Evolutionary conservation across 2,888 invertebrate species (phyloP), one percentile per base, ranked within the genome.

Genomic region (Beris chalybata): DNA sequence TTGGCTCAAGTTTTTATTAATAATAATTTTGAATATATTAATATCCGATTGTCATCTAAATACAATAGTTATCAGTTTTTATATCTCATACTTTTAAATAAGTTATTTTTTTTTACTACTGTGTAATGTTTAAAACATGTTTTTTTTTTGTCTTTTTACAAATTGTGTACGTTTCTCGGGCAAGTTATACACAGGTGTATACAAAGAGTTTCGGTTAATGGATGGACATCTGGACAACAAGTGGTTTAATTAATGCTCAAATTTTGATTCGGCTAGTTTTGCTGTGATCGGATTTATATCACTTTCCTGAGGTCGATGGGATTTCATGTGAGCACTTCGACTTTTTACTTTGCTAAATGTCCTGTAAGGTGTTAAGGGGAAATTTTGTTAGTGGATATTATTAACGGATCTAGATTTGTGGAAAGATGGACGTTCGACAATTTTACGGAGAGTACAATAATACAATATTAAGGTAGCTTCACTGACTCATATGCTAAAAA

Each of bases 241-340:
- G 29, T 9, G 31, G 32, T 31, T 44, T 12, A 12, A 32, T 15
- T 47, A 12, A 15, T 50, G 38, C 31, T 43, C 55, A 31, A 45
- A 47, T 58, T 45, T 38, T 57, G 61, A 61, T 57, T 29, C 47
- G 55, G 52, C 56, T 67, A 31, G 61, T 67, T 66, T 67, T 71
- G 66, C 6, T 29, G 53, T 13, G 11, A 48, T 57, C 59, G 31
- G 9, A 59, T 66, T 56, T 61, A 59, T 65, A 55, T 91, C 92
- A 81, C 89, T 87, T 84, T 94, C 93, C 80, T 91, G 90, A 76
- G 93, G 91, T 79, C 93, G 90, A 85, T 98, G 98, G 74, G 95
- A 96, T 85, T 98, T 98, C 97, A 98, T 97, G 84, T 98, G 98
- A 72, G 97, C 97, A 85, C 96, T 97, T 83, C 97, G 90, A 85